Evolutionary conservation across 2,888 invertebrate genomes (phyloP).

Genomic region (Sylvicola fuscatus): DNA sequence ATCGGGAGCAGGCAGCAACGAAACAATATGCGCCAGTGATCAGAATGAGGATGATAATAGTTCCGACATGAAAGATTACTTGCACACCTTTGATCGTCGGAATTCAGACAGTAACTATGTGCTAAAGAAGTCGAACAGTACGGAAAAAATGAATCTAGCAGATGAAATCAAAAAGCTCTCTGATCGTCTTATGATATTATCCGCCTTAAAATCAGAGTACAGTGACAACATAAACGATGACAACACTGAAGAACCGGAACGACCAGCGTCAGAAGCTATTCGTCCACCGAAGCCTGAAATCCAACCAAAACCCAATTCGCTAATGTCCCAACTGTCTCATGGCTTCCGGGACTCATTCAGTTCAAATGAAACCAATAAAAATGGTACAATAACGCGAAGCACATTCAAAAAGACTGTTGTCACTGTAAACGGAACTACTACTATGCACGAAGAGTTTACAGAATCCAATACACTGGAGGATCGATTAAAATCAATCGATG

Average conservation of each 20-base stretch:
- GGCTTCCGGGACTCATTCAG: neutral
- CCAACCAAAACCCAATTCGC: neutral
- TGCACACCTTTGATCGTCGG: constrained; percentile 40
- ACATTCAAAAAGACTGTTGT: neutral
- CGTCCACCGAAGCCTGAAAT: neutral
- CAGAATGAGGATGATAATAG: constrained; percentile 12
- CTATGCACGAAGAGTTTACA: neutral
- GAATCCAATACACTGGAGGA: constrained; percentile 14
- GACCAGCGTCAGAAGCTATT: constrained; percentile 14
- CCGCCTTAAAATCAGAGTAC: constrained; percentile 39
- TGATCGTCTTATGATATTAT: constrained; percentile 51
- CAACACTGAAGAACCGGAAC: constrained; percentile 9
- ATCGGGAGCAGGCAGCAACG: constrained; percentile 7
- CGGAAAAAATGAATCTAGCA: constrained; percentile 47
- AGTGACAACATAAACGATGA: constrained; percentile 23
- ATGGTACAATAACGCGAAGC: neutral
- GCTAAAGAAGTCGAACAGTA: constrained; percentile 30
- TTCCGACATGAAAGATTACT: constrained; percentile 20
- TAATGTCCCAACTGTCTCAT: neutral
- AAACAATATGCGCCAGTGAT: constrained; percentile 7
- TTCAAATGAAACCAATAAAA: neutral
- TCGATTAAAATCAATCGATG: constrained; percentile 21
- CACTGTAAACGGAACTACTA: neutral
- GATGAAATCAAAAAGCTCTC: constrained; percentile 70
- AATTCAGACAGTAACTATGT: constrained; percentile 61